Base-by-base conservation (phyloP, 2,888 invertebrate species). In the Cephus pygmeus region DNA sequence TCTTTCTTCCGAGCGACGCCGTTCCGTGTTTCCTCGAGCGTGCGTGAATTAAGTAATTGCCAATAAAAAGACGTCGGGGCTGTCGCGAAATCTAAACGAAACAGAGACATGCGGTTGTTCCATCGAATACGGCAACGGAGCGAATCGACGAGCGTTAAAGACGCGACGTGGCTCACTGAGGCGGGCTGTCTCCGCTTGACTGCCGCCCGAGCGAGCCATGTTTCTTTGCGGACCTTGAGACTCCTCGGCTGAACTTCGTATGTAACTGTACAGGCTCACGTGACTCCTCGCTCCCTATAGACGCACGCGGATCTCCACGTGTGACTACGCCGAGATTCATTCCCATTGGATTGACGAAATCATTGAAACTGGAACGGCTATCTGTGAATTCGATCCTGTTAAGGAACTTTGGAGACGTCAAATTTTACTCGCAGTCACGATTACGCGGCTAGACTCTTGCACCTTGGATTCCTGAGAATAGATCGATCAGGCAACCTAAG, bases 241-340 rank as follows among this genome's bases (percentile, higher is more conserved):
- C 35, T 79, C 76, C 69, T 75, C 73, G 75, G 33, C 80, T 81
- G 81, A 83, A 83, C 81, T 81, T 80, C 78, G 81, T 79, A 80
- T 79, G 80, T 83, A 83, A 83, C 83, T 83, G 83, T 83, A 83
- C 81, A 69, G 34, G 76, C 76, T 83, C 83, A 83, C 83, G 83
- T 83, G 83, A 83, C 81, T 73, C 36, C 74, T 69, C 15, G 34
- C 75, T 69, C 56, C 69, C 34, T n/a, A 6, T 35, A 77, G 71
- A 31, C 71, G 56, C 69, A 33, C 73, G 78, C 78, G 75, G 69
- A 35, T 31, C 69, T 34, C 33, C 75, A 33, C 69, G 56, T n/a
- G 69, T 15, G 33, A 69, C 35, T 34, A 68, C n/a, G 76, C 77
- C 69, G 69, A 33, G 12, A 15, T 11, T 15, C 35, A 12, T 56